A percentile compares a stretch with the other conserved stretches of the same genome.
These are phyloP conservation scores for Oikopleura vanhoeffeni DNA, from an alignment of 23 tunicate species.

Conservation along the genomic window DNA sequence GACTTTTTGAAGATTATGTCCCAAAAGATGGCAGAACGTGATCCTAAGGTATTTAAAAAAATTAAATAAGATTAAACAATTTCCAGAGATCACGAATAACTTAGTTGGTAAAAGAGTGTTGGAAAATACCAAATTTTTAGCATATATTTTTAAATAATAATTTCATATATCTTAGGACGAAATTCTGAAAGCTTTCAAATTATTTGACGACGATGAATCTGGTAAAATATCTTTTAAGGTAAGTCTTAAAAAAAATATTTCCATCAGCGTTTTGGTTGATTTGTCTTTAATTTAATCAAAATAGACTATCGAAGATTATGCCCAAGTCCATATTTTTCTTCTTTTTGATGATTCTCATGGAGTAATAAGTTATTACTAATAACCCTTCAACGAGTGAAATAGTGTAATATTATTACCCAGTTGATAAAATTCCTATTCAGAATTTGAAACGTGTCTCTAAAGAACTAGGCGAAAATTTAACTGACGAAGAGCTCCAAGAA, in stretches of 20 bases:
- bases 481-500: slow-evolving; percentile 94
- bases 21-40: slow-evolving; percentile 52
- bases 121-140: neutral
- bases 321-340: no score
- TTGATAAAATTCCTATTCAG: no score
- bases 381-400: no score
- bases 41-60: neutral
- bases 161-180: slow-evolving; percentile 34
- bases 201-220: slow-evolving; percentile 98
- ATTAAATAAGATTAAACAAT: neutral
- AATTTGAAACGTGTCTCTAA: slow-evolving; percentile 88
- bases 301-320: no score
- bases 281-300: no score
- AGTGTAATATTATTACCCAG: no score
- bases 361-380: no score
- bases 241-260: no score
- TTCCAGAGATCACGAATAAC: no score
- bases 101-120: no score
- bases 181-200: slow-evolving; percentile 83
- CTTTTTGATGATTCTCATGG: no score
- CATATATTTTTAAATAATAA: neutral
- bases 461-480: slow-evolving; percentile 83
- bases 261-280: no score
- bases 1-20: slow-evolving; percentile 92
- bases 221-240: slow-evolving; percentile 88